phyloP scores from a whole-genome alignment of 2,113 vertebrate species.

The Oreochromis tanganicae region DNA sequence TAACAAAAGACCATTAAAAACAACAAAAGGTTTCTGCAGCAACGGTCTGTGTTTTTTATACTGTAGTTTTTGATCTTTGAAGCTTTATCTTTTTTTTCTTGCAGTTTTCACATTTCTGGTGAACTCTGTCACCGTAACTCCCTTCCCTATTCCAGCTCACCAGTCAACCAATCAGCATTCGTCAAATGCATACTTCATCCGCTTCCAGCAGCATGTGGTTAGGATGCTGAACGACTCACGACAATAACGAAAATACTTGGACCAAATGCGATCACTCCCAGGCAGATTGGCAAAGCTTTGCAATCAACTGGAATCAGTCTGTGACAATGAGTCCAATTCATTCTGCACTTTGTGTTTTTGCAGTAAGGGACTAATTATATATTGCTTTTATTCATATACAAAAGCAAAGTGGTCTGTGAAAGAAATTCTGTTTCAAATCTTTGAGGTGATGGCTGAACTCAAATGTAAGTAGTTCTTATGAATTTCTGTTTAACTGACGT shows the following conservation, averaged over 20 bases:
- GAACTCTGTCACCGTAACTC: background rate
- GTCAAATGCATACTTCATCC: background rate
- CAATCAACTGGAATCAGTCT: too few relatives aligned
- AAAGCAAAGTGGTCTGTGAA: background rate
- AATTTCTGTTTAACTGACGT: background rate
- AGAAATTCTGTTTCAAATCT: background rate
- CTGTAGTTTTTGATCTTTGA: background rate
- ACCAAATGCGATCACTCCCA: too few relatives aligned
- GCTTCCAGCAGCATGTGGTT: background rate
- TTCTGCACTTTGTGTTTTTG: background rate
- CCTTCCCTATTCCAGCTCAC: background rate
- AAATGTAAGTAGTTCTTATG: background rate
- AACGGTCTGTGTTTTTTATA: background rate
- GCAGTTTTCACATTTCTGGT: background rate
- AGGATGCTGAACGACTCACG: background rate
- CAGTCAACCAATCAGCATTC: background rate
- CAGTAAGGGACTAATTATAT: background rate
- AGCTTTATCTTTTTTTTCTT: background rate
- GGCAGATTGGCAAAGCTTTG: too few relatives aligned
- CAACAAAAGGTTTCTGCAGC: background rate
- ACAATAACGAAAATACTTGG: background rate
- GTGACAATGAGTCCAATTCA: too few relatives aligned
- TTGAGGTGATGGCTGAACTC: background rate
- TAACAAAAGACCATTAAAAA: background rate
- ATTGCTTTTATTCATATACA: background rate